Conservation (phyloP, 2,113 vertebrate species). For the Equus przewalskii region DNA sequence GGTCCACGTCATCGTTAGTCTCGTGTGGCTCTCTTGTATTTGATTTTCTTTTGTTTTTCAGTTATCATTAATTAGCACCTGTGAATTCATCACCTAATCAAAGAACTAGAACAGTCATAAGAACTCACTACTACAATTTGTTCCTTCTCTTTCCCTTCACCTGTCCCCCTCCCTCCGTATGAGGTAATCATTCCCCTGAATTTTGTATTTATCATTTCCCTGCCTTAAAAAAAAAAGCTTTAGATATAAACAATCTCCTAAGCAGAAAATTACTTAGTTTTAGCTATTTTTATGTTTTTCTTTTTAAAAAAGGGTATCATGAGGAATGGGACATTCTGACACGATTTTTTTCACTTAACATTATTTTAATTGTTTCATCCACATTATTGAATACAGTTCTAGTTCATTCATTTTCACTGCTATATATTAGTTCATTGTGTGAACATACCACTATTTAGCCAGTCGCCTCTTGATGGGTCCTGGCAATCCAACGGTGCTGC, state of each 20-base stretch:
- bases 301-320: not conserved
- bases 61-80: not conserved
- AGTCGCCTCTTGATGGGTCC: not conserved
- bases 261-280: not conserved
- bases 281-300: not conserved
- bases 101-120: not conserved
- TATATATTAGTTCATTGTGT: not conserved
- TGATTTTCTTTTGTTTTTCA: not conserved
- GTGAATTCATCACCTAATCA: constrained; percentile 2
- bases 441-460: not conserved
- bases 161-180: not conserved
- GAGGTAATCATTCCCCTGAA: not conserved
- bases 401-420: not conserved
- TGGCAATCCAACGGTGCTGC: not conserved
- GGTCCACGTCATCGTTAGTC: not conserved
- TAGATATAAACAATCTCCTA: not conserved
- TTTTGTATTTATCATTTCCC: not conserved
- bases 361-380: not conserved
- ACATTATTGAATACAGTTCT: not conserved
- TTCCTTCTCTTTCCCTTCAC: not conserved
- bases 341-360: not conserved
- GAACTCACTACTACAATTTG: not conserved
- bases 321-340: not conserved
- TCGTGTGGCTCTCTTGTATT: not conserved
- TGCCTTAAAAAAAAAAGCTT: not conserved